Evolutionary conservation across 2,113 vertebrate species (phyloP), one percentile per base, ranked within the genome.

Genomic region (Gorsachius goisagi): DNA sequence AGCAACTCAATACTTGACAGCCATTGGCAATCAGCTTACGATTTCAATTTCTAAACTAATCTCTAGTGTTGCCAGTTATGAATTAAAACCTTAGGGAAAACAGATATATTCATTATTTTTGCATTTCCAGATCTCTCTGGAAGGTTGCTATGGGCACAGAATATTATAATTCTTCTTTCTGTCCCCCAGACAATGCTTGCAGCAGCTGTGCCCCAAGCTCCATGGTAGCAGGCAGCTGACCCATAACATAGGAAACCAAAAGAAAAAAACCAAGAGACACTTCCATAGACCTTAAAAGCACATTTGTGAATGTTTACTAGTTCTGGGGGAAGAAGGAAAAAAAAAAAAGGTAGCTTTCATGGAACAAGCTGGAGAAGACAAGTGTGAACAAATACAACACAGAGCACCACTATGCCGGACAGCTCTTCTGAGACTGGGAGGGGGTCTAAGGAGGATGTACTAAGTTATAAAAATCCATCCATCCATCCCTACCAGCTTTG

Each of bases 81-180:
- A 96, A 79, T 69, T 52, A 67, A 91, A 88, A 94, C 88, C 77
- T 50, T 52, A 32, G 72, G 67, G 73, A n/a, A 94, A 93, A 85
- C 22, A 67, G 44, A 47, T 50, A 66, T 11, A 52, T 66, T 73
- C 8, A 52, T 84, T 82, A 67, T n/a, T 92, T 89, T 66, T 72
- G 74, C 56, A 73, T 64, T 88, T 83, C 44, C 79, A 68, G 72
- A 67, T 76, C 3, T 5, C 76, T 85, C 83, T 58, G 49, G 49
- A 94, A 91, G 84, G 71, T 84, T 83, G 67, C 62, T 85, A 66
- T 44, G 69, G 52, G 84, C 84, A 85, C 67, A 62, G 77, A 72
- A 72, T 56, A 69, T 30, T 71, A 12, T 15, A 62, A 81, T 35
- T 64, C 26, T 71, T 78, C 41, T 33, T 49, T 80, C 33, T 20